Evolutionary conservation across 2,888 invertebrate species (phyloP).

Genomic region (Allacma fusca): DNA sequence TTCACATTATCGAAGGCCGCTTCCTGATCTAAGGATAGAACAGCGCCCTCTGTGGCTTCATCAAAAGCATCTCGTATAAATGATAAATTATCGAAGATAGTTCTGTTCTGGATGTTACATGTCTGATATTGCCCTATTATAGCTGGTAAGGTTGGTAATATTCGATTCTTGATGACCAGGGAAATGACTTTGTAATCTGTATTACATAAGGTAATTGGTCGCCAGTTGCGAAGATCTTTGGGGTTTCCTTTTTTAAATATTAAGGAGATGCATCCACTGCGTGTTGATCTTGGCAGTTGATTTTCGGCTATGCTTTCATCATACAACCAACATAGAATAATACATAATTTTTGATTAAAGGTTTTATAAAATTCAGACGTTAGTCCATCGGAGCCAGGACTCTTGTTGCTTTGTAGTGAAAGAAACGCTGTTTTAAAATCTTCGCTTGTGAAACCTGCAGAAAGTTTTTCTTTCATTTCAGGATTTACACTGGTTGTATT

Average conservation of each 20-base stretch:
- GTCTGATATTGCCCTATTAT: constrained; percentile 8
- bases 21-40: constrained; percentile 24
- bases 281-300: neutral
- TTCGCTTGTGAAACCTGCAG: neutral
- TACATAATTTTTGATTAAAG: too few relatives aligned
- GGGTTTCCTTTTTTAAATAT: constrained; percentile 30
- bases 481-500: neutral
- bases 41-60: neutral
- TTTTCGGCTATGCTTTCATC: neutral
- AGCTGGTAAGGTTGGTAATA: neutral
- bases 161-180: neutral
- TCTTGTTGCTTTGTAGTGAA: neutral
- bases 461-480: neutral
- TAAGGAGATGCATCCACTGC: neutral
- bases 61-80: neutral
- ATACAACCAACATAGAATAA: constrained; percentile 1
- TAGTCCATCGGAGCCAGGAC: constrained; percentile 22
- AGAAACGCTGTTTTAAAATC: neutral
- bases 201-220: constrained; percentile 30
- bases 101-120: constrained; percentile 7
- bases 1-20: constrained; percentile 19
- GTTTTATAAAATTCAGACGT: constrained; percentile 32
- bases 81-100: constrained; percentile 27
- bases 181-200: constrained; percentile 26
- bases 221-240: constrained; percentile 3